Percentiles rank a stretch among this genome's conserved stretches.
Evolutionary conservation across 2,797 vertebrate species (phyloP).

Genomic region (Arnoldichthys spilopterus): DNA sequence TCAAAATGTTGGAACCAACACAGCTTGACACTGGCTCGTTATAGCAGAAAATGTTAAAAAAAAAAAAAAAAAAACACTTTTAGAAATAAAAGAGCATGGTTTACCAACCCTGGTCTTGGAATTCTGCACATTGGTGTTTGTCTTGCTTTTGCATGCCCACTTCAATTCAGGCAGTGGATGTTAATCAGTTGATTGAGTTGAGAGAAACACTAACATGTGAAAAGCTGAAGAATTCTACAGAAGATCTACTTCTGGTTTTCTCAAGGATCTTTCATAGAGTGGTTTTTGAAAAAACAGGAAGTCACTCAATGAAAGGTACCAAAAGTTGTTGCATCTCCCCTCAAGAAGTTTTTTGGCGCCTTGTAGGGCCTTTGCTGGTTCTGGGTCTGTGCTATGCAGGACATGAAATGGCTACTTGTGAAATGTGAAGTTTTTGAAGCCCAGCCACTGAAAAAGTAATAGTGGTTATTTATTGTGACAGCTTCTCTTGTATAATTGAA

Average conservation of each 20-base stretch:
- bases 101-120: no score
- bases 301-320: no score
- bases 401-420: background rate
- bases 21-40: background rate
- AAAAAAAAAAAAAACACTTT: background rate
- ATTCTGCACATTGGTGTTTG: no score
- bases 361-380: background rate
- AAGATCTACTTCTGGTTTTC: background rate
- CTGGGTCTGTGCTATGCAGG: background rate
- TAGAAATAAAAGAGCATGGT: background rate
- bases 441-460: background rate
- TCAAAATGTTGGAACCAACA: background rate
- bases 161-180: no score
- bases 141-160: no score
- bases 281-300: background rate
- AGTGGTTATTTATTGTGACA: constrained; percentile 4
- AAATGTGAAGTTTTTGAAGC: background rate
- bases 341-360: background rate
- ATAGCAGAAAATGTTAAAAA: background rate
- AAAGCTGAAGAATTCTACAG: no score
- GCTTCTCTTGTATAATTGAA: background rate
- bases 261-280: background rate
- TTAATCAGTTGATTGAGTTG: no score
- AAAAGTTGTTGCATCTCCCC: no score
- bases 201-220: no score